A percentile compares a stretch with the other conserved stretches of the same genome.
phyloP scores from a whole-genome alignment of 2,888 invertebrate genomes.

The Plemyria rubiginata region DNA sequence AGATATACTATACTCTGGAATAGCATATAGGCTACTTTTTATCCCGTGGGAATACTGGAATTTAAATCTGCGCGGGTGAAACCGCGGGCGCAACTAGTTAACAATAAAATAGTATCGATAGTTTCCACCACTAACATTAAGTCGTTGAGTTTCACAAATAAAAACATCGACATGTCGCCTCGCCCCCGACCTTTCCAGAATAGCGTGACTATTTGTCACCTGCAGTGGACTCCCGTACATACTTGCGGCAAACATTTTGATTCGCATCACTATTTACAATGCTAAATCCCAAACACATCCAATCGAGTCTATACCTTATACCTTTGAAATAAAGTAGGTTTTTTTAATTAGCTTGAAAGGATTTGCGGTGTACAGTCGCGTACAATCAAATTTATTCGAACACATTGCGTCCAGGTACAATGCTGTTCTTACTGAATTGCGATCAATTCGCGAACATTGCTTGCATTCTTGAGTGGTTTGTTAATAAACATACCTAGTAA shows the following conservation, averaged over 20 bases:
- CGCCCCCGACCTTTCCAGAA: slow-evolving; percentile 75
- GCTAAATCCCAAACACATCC: slow-evolving; percentile 34
- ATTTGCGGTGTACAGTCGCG: slow-evolving; percentile 37
- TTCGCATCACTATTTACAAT: slow-evolving; percentile 68
- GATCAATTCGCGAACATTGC: slow-evolving; percentile 73
- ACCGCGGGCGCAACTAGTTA: no score
- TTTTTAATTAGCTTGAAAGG: slow-evolving; percentile 29
- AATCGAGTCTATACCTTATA: slow-evolving; percentile 44
- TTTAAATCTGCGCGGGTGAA: no score
- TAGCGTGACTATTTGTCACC: slow-evolving; percentile 84
- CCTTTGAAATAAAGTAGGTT: slow-evolving; percentile 27
- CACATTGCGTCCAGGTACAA: slow-evolving; percentile 68
- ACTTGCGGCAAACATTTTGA: slow-evolving; percentile 76
- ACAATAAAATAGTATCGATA: slow-evolving; percentile 51
- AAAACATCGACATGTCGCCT: slow-evolving; percentile 77
- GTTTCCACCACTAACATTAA: slow-evolving; percentile 73
- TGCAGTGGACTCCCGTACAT: slow-evolving; percentile 81
- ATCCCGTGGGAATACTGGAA: no score
- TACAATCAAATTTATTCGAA: slow-evolving; percentile 66
- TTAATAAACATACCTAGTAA: slow-evolving; percentile 23
- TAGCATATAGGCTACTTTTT: no score
- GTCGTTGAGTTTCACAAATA: slow-evolving; percentile 76
- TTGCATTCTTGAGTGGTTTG: slow-evolving; percentile 67
- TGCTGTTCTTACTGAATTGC: slow-evolving; percentile 75
- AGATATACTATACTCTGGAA: no score